Evolutionary conservation across 2,797 vertebrate species (phyloP), one percentile per base, ranked within the genome.

Genomic region (Neosilurus hyrtlii): DNA sequence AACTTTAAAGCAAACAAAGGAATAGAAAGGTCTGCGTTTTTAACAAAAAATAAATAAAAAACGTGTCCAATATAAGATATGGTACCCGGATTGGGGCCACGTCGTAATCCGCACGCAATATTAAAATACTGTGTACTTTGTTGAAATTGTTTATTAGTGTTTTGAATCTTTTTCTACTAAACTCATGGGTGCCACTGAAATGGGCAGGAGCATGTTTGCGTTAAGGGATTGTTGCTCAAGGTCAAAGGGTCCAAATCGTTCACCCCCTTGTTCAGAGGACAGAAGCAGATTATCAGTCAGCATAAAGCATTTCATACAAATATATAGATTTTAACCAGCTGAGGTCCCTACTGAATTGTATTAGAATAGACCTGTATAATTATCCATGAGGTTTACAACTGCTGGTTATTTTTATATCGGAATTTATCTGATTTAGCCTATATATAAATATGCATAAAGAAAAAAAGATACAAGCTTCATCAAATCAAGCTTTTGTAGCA

Each of bases 1-100:
- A 83, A 86, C 80, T 76, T 87, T 82, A 80, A 56, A 59, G 30
- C 73, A 78, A 62, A 56, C 79, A 75, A 66, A 86, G 51, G n/a
- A 80, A 82, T 75, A 83, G 43, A 56, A 61, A 85, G 80, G 22
- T 49, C 62, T 83, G 22, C 54, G 51, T 56, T 52, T 54, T 66
- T 43, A 24, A 61, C 14, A 24, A 70, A 62, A 56, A 65, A 71
- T 6, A 43, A 43, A 43, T 6, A 56, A 22, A 63, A 37, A 8
- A 18, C 22, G 16, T 24, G 12, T 62, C 35, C 35, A 9, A 35
- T n/a, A 16, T 62, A 3, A n/a, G n/a, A n/a, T n/a, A n/a, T n/a
- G n/a, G 14, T 20, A 35, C 3, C 71, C 52, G 71, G 56, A 56
- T 30, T 73, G 14, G 14, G 14, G 49, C n/a, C 16, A 0, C 18